Evolutionary conservation across 64 coral and sea anemone genomes (phyloP).

Genomic region (Montipora efflorescens): DNA sequence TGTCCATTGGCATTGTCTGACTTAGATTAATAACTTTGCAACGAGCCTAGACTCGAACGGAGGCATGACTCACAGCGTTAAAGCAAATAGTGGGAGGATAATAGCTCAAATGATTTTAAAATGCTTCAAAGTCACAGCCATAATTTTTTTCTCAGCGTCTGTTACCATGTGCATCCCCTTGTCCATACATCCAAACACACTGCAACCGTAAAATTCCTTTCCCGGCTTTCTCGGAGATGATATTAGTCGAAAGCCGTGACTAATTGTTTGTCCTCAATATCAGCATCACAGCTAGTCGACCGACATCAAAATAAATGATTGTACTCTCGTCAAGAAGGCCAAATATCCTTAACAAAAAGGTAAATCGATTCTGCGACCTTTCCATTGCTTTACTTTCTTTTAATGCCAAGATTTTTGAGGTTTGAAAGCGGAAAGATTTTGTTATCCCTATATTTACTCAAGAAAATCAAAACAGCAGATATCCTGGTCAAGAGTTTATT

Average conservation of each 20-base stretch:
- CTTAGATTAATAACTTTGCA: conserved; percentile 32
- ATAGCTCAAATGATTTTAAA: neutral
- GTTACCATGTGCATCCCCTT: neutral
- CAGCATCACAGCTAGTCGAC: neutral
- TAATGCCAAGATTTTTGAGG: conserved; percentile 8
- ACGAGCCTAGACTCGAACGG: neutral
- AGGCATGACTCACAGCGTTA: neutral
- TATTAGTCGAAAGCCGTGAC: neutral
- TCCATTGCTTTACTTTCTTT: conserved; percentile 45
- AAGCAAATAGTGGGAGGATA: conserved; percentile 64
- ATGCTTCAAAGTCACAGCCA: conserved; percentile 8
- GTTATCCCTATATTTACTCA: conserved; percentile 62
- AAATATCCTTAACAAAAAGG: neutral
- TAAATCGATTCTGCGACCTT: conserved; percentile 40
- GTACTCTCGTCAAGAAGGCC: neutral
- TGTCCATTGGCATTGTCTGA: conserved; percentile 27
- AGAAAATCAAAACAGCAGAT: conserved; percentile 82
- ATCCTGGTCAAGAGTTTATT: conserved; percentile 86
- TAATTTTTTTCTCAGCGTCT: neutral
- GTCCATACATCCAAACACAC: neutral
- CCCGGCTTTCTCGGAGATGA: neutral
- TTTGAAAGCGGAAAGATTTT: conserved; percentile 30
- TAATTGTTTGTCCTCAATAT: neutral
- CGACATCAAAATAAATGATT: neutral
- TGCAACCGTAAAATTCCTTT: neutral